Evolutionary conservation across 2,797 vertebrate species (phyloP).

Genomic region (Lacerta agilis): DNA sequence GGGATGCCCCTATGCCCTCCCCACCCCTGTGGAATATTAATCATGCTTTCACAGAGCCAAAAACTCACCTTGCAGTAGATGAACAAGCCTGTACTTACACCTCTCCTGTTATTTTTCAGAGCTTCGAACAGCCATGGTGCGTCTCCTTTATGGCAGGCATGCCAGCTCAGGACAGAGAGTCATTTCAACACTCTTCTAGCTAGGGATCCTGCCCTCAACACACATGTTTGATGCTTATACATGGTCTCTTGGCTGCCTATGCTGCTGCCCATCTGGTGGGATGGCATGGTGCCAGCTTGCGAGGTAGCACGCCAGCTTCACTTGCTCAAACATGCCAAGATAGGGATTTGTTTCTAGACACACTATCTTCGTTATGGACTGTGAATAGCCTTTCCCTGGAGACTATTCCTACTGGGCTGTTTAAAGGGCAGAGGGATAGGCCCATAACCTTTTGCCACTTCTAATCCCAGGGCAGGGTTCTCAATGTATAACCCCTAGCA

Average conservation of each 20-base stretch:
- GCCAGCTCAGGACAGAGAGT: conserved; percentile 59
- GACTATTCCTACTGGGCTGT: not conserved
- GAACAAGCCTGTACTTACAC: conserved; percentile 1
- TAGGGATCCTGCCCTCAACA: conserved; percentile 71
- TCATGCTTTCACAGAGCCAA: conserved; percentile 15
- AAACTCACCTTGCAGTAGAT: conserved; percentile 31
- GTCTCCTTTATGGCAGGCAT: conserved; percentile 43
- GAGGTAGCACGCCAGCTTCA: conserved; percentile 67
- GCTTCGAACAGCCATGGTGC: conserved; percentile 4
- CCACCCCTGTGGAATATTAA: conserved; percentile 32
- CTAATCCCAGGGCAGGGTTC: not conserved
- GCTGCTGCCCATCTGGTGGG: conserved; percentile 77
- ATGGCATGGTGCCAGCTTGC: conserved; percentile 75
- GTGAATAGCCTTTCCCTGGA: conserved; percentile 18
- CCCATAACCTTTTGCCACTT: not conserved
- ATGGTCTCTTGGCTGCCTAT: conserved; percentile 75
- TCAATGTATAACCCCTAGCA: not conserved
- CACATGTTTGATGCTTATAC: conserved; percentile 68
- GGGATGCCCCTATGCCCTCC: not conserved
- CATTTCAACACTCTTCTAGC: conserved; percentile 62
- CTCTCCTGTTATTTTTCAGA: conserved; percentile 23
- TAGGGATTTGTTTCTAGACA: conserved; percentile 51
- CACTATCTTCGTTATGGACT: conserved; percentile 54
- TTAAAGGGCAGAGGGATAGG: not conserved
- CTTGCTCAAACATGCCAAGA: conserved; percentile 71